Base-by-base conservation (phyloP, 2,888 invertebrate genomes). In the Abrostola tripartita region DNA sequence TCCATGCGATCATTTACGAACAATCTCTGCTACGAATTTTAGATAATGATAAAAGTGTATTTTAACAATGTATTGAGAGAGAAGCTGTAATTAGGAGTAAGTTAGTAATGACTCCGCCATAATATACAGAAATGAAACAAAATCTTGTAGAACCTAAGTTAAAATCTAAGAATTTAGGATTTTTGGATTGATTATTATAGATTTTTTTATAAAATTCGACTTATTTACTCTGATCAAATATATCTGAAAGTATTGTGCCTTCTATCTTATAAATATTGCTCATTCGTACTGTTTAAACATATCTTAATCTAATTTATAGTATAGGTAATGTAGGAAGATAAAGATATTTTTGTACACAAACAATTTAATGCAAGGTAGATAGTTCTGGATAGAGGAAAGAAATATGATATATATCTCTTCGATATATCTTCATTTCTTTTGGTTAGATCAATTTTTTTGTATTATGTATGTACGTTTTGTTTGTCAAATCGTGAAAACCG, bases 21-120 rank as follows among this genome's bases (percentile, higher is more conserved):
- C 85, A 88, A 85, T 74, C 70, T 81, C 81, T 88, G 79, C 81
- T 80, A 87, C 90, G 91, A 92, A 90, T 92, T 84, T 89, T 89
- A 92, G 87, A 78, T 86, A 86, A 84, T 87, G 83, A 83, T 88
- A 83, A 85, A n/a, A 60, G 58, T 72, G 62, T 90, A 88, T 85
- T 86, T 84, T 83, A 83, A 76, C 63, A 77, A 70, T 72, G 56
- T 76, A 78, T 78, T 66, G 76, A 67, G 65, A 78, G 76, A 74
- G 83, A 85, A 74, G 81, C 81, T 83, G 82, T 79, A 83, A 83
- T 85, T 85, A 89, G 90, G 87, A 89, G 90, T 87, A 90, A 85
- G 86, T 84, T 83, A 79, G 76, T 79, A 62, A 84, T 84, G 85
- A 92, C 91, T 94, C 93, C 94, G 94, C 94, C 94, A 94, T 94